Conservation (phyloP, 1,140 invertebrate genomes). For the Sarcophaga bullata region DNA sequence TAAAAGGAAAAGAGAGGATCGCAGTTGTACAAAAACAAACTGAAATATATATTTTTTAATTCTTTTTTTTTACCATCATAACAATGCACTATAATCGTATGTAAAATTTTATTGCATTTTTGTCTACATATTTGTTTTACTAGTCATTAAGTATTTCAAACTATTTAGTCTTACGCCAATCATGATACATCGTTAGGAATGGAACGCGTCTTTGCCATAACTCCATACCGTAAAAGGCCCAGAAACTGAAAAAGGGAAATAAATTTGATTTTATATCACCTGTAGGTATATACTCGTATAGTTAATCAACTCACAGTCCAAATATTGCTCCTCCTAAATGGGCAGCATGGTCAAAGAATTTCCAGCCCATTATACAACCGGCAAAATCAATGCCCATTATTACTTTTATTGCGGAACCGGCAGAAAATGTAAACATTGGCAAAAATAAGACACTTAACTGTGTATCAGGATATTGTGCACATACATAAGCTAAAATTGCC, state of each 20-base stretch:
- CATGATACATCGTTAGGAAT: constrained; percentile 60
- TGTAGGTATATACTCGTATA: neutral
- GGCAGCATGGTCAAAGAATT: constrained; percentile 96
- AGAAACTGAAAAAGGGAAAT: constrained; percentile 51
- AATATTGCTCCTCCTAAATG: constrained; percentile 93
- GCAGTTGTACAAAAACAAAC: constrained; percentile 6
- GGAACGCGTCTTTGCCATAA: constrained; percentile 60
- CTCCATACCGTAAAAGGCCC: constrained; percentile 58
- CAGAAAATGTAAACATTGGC: constrained; percentile 87
- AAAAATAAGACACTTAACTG: constrained; percentile 90
- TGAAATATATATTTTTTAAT: constrained; percentile 31
- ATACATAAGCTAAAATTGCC: constrained; percentile 87
- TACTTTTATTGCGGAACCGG: constrained; percentile 83
- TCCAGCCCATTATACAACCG: constrained; percentile 89
- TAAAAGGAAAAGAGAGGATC: constrained; percentile 33
- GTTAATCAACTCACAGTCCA: constrained; percentile 78
- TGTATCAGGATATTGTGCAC: constrained; percentile 86
- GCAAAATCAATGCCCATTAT: constrained; percentile 83
- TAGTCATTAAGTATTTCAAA: neutral
- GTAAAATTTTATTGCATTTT: neutral
- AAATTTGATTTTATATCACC: neutral
- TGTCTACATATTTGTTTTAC: neutral
- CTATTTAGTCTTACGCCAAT: constrained; percentile 60
- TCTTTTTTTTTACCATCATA: constrained; percentile 8
- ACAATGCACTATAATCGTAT: constrained; percentile 23